These are phyloP conservation scores for Lysandra coridon DNA, from an alignment of 2,888 invertebrate species.

Conservation along the genomic window DNA sequence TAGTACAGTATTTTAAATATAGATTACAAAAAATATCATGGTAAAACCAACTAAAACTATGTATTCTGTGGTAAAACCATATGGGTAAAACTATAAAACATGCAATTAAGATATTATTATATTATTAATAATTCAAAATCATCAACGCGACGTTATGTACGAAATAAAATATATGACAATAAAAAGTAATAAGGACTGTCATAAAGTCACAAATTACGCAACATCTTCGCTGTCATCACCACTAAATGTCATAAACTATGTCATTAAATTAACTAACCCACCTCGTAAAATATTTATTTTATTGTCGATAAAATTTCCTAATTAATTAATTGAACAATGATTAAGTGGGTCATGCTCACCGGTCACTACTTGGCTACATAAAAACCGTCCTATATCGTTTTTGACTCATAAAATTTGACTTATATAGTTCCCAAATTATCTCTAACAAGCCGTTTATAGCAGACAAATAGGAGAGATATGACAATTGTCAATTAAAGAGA, in stretches of 20 bases:
- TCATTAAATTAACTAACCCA: conserved; percentile 73
- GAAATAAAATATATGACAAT: background rate
- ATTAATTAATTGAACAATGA: conserved; percentile 79
- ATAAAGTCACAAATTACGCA: background rate
- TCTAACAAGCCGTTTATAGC: conserved; percentile 44
- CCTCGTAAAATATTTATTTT: conserved; percentile 73
- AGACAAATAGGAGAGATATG: conserved; percentile 42
- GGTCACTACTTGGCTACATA: conserved; percentile 55
- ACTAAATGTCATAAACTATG: conserved; percentile 71
- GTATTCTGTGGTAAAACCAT: no score
- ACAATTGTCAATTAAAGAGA: conserved; percentile 40
- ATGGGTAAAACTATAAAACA: no score
- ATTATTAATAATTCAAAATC: no score
- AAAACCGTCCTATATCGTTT: conserved; percentile 59
- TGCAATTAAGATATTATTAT: no score
- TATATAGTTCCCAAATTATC: conserved; percentile 49
- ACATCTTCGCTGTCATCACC: conserved; percentile 49
- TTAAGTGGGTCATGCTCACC: conserved; percentile 58
- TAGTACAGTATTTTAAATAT: no score
- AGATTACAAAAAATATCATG: no score
- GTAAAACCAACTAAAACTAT: no score
- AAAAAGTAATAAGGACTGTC: background rate
- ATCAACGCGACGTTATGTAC: background rate
- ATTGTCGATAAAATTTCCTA: conserved; percentile 77
- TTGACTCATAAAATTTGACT: conserved; percentile 51